Evolutionary conservation across 2,797 vertebrate genomes (phyloP).

Genomic region (Gallirallus australis): DNA sequence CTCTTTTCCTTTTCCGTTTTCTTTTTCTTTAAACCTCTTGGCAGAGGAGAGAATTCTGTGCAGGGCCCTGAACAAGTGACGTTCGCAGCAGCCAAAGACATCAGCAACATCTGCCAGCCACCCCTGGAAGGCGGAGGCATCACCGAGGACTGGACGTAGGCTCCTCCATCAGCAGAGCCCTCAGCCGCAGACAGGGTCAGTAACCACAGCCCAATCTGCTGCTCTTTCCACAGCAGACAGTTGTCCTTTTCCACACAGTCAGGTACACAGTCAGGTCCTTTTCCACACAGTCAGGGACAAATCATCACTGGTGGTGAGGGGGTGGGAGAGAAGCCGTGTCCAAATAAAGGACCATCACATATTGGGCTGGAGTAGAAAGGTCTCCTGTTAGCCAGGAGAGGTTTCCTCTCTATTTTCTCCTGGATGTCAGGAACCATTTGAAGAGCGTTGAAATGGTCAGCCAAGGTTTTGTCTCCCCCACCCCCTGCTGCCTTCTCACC

Average conservation of each 20-base stretch:
- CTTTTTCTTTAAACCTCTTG: neutral
- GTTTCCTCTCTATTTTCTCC: neutral
- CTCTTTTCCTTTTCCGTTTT: neutral
- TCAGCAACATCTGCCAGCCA: conserved; percentile 35
- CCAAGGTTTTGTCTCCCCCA: neutral
- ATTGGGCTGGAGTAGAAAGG: neutral
- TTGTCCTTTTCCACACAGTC: conserved; percentile 15
- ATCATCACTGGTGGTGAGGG: neutral
- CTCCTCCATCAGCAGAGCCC: neutral
- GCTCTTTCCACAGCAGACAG: neutral
- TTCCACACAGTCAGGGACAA: conserved; percentile 7
- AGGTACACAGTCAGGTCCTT: conserved; percentile 27
- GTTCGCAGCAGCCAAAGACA: conserved; percentile 45
- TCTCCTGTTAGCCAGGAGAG: neutral
- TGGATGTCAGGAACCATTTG: neutral
- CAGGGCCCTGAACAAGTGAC: neutral
- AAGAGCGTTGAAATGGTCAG: neutral
- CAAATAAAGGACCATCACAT: neutral
- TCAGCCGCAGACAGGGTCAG: conserved; percentile 18
- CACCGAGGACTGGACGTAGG: neutral
- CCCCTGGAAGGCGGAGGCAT: conserved; percentile 27
- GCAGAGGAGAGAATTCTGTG: neutral
- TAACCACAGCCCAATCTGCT: conserved; percentile 17
- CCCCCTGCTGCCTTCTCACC: neutral
- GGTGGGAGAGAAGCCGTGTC: neutral